Evolutionary conservation across 2,888 invertebrate genomes (phyloP), one percentile per base, ranked within the genome.

Genomic region (Heliconius ethilla): DNA sequence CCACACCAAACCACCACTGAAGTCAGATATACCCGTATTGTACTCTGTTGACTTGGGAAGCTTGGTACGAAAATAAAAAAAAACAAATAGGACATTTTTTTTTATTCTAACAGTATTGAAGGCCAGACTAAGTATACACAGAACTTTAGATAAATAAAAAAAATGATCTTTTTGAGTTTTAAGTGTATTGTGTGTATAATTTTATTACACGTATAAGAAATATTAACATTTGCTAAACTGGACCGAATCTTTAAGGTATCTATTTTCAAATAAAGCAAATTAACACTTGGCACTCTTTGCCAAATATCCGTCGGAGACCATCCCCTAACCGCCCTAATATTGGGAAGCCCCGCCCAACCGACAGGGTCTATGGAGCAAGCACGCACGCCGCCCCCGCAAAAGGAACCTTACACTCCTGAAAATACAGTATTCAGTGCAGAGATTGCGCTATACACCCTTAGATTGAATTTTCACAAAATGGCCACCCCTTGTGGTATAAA

Each of bases 401-500:
- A 74, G 85, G 78, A 79, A 83, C 89, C 82, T 84, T 90, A 80
- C 76, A 37, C 1, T 62, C 5, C 25, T 22, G 78, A n/a, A 81
- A 82, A 76, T 85, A 76, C 3, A 5, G 72, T 70, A 72, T 82
- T 13, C 77, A 75, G 70, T 80, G 70, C 81, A 82, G 82, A 10
- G 76, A 18, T 45, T 67, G 59, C 51, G 79, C 78, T 82, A 79
- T 85, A 85, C 81, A 83, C 82, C 79, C 81, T 80, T 78, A 74
- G 79, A 80, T 81, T 77, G 40, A 74, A 66, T 78, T 76, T 73
- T 75, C 78, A 70, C 83, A 84, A 83, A 85, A 87, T 85, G 83
- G 81, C 86, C 86, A 89, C 90, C 90, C 91, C 87, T 82, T 77
- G 81, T 81, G 81, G 86, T 91, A 92, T 92, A 93, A 92, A 92